Evolutionary conservation across 2,888 invertebrate species (phyloP).

Genomic region (Netelia melanura): DNA sequence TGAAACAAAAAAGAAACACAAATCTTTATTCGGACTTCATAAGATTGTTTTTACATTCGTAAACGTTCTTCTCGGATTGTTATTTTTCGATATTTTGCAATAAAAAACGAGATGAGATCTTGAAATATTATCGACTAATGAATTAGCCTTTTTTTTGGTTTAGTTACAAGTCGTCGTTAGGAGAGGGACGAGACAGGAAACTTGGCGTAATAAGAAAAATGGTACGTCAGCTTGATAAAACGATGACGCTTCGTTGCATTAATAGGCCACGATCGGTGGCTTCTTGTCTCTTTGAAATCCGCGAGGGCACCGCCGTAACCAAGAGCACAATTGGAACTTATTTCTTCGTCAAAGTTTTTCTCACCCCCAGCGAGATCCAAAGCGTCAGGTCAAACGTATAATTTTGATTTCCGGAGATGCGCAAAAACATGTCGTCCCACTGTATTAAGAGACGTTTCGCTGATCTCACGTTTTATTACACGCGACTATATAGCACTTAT

Average conservation of each 20-base stretch:
- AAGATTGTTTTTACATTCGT: too few species aligned
- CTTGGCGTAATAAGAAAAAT: slow-evolving; percentile 26
- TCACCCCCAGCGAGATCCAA: background rate
- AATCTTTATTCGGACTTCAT: background rate
- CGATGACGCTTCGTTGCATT: slow-evolving; percentile 54
- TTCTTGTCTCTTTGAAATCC: slow-evolving; percentile 11
- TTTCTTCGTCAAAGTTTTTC: background rate
- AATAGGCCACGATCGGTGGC: slow-evolving; percentile 41
- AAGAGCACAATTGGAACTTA: background rate
- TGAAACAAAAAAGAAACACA: background rate
- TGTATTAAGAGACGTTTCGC: slow-evolving; percentile 32
- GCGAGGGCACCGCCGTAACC: background rate
- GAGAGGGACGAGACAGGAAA: background rate
- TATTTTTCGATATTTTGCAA: too few species aligned
- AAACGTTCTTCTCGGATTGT: too few species aligned
- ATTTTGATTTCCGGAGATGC: background rate
- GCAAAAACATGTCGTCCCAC: background rate
- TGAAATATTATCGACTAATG: too few species aligned
- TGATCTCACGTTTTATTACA: slow-evolving; percentile 26
- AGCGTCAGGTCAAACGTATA: background rate
- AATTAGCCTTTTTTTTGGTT: background rate
- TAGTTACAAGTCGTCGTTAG: background rate
- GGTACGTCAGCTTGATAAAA: slow-evolving; percentile 33
- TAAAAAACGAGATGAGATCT: too few species aligned
- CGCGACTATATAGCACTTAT: background rate